Evolutionary conservation across 2,113 vertebrate genomes (phyloP), one percentile per base, ranked within the genome.

Genomic region (Neopipo cinnamomea): DNA sequence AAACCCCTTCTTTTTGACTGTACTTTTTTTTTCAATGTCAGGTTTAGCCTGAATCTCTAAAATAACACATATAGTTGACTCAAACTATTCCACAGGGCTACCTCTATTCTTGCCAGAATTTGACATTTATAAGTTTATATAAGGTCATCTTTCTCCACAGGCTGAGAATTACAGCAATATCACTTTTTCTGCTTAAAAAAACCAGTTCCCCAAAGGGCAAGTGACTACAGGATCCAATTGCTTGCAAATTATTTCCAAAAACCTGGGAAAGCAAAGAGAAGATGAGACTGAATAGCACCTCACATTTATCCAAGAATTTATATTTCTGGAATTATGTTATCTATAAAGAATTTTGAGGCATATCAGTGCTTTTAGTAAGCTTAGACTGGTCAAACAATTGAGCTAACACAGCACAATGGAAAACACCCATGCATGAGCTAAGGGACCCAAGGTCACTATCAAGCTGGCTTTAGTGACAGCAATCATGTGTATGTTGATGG

Each of bases 61-160:
- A 85, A 80, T 88, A 85, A 80, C 7, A 88, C 31, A 35, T 31
- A 49, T n/a, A 74, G 28, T 71, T 96, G 63, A 68, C 78, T 88
- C 33, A 81, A 91, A 68, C 47, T 59, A 8, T 46, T 25, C 81
- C n/a, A 30, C 41, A 56, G 85, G 52, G 58, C 35, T 81, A 52
- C 35, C 19, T 77, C 77, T 49, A 41, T 62, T 91, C 62, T 81
- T 81, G 25, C 31, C 44, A 86, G 78, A 93, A 71, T 91, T 67
- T 96, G 92, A 96, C 90, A 91, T 96, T 94, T 94, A 53, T 80
- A 91, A 80, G 81, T 95, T 88, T 88, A 61, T 75, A 28, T 93
- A 95, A 97, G 89, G 95, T 95, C 93, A 82, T 75, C 77, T 84
- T 90, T 94, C 61, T 94, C 90, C 76, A 85, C n/a, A 50, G 87